phyloP scores from a whole-genome alignment of 2,888 invertebrate genomes.

The Diaprepes abbreviatus region DNA sequence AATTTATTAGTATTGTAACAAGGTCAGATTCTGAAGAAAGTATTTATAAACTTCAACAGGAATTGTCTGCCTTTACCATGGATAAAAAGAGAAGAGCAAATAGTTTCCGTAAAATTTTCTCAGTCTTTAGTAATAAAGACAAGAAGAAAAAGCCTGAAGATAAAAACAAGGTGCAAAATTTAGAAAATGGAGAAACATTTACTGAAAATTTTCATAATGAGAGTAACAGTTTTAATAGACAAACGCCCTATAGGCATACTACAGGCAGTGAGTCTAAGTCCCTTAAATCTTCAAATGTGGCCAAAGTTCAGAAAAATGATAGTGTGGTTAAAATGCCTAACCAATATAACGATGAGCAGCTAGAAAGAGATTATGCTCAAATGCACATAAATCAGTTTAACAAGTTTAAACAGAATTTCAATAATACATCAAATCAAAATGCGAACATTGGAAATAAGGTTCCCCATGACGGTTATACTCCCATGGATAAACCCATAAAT shows the following conservation, averaged over 20 bases:
- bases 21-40: slow-evolving; percentile 62
- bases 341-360: slow-evolving; percentile 50
- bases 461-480: slow-evolving; percentile 56
- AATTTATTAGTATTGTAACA: slow-evolving; percentile 54
- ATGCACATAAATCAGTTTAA: slow-evolving; percentile 62
- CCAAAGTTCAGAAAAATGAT: slow-evolving; percentile 43
- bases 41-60: slow-evolving; percentile 59
- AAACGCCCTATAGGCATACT: slow-evolving; percentile 59
- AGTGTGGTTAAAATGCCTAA: slow-evolving; percentile 41
- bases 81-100: slow-evolving; percentile 64
- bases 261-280: slow-evolving; percentile 41
- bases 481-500: slow-evolving; percentile 56
- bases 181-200: slow-evolving; percentile 53
- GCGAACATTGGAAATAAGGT: neutral
- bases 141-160: slow-evolving; percentile 66
- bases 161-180: slow-evolving; percentile 57
- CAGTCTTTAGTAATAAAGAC: slow-evolving; percentile 63
- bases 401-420: slow-evolving; percentile 58
- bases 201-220: slow-evolving; percentile 64
- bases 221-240: slow-evolving; percentile 59
- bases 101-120: slow-evolving; percentile 62
- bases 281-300: slow-evolving; percentile 7
- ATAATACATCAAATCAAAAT: slow-evolving; percentile 32
- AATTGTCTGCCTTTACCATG: slow-evolving; percentile 62
- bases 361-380: slow-evolving; percentile 60